Evolutionary conservation across 2,888 invertebrate genomes (phyloP), one percentile per base, ranked within the genome.

Genomic region (Pogonocherus hispidulus): DNA sequence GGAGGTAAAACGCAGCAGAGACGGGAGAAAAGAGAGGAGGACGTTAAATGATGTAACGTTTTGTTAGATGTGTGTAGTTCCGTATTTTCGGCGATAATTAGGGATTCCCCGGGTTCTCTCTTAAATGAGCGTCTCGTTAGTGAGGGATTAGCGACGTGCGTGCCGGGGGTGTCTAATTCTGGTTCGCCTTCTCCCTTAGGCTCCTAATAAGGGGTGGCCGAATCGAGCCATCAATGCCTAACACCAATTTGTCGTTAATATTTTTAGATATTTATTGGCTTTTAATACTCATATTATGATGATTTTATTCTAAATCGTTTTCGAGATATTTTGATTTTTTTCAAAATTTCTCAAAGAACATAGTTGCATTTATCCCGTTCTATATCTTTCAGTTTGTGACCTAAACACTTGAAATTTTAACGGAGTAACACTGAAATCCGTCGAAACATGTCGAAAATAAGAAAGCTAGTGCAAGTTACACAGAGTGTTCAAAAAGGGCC

Each of bases 141-240:
- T 85, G 86, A 86, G 85, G 87, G 87, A 87, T 87, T 87, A 87
- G 87, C 84, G 84, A 82, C 83, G 86, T 86, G 86, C 87, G 87
- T 87, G 86, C 83, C 75, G 71, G 76, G 82, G 79, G 81, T 82
- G 79, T 78, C 79, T 81, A 81, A 82, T 82, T 80, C 77, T 37
- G 62, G 54, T 49, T 35, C 35, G 62, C 62, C 62, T 51, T 32
- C 59, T 20, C 62, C 51, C 62, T 37, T 46, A n/a, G 51, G 27
- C 62, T 51, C 72, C 75, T 78, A 80, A 80, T 80, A 78, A 80
- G 77, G 78, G 76, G 71, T 74, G 74, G 80, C 76, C 72, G 78
- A 78, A 78, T 76, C 76, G 70, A 73, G 72, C 73, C 78, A 77
- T 78, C 74, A 76, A 76, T 75, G 77, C 77, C 75, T 73, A 16